Base-by-base conservation (phyloP, 2,888 invertebrate species). In the Microplitis manilae region DNA sequence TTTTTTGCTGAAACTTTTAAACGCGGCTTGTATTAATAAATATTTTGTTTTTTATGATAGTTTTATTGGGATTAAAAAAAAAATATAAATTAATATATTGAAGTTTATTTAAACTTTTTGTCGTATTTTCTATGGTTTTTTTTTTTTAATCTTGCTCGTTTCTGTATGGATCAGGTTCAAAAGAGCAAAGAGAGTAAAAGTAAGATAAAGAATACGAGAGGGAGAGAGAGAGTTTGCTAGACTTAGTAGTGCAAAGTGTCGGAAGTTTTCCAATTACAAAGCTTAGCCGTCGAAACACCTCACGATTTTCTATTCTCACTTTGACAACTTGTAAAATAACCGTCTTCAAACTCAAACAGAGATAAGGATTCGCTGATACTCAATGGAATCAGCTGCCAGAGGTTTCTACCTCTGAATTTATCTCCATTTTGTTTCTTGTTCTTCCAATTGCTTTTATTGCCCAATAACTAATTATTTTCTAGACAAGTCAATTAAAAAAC, bases 251-350 rank as follows among this genome's bases (percentile, higher is more conserved):
- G 38, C 15, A 68, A 38, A 62, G 75, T 71, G 77, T 80, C 20
- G 38, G 78, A 84, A 84, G 83, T 84, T 84, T 84, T 84, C 82
- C 83, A 84, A 83, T 84, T 84, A 84, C 83, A 79, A 78, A 9
- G 62, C 61, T 39, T 17, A 68, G 40, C 68, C 40, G 7, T 6
- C 41, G 38, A 75, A 75, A 75, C 30, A 39, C 61, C 40, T 40
- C 69, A 40, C 40, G 68, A 69, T n/a, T 40, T 13, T 7, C 40
- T 20, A 69, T 64, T 74, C 61, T 61, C 60, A 50, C 13, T 64
- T 69, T 62, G 30, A 75, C 50, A 30, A 39, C 39, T 20, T 39
- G 30, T 62, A 15, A 62, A 62, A 20, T 17, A 20, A 20, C 20
- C 17, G 62, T 17, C 62, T 20, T n/a, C 7, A 62, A 20, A 62